Percentiles rank a stretch among this genome's conserved stretches.
These are phyloP conservation scores for Agrochola litura DNA, from an alignment of 2,888 invertebrate genomes.

Conservation along the genomic window DNA sequence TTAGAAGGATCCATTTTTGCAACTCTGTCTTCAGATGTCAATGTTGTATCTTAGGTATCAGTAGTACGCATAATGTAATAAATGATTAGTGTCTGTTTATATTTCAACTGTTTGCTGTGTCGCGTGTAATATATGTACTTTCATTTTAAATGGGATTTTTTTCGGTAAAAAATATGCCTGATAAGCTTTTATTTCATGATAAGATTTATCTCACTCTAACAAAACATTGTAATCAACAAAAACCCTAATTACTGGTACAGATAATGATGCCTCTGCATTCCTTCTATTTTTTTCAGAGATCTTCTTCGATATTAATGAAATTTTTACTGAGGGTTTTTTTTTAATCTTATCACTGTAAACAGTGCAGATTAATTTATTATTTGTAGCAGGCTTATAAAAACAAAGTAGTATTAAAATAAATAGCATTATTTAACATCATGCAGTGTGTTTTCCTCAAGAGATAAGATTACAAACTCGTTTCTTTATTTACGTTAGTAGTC, in stretches of 20 bases:
- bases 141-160: constrained; percentile 8
- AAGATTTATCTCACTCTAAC: constrained; percentile 7
- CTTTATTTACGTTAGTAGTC: background rate
- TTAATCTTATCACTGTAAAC: background rate
- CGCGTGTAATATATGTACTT: constrained; percentile 62
- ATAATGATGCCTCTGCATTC: background rate
- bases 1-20: constrained; percentile 45
- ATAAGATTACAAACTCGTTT: constrained; percentile 17
- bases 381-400: constrained; percentile 24
- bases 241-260: constrained; percentile 9
- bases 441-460: constrained; percentile 18
- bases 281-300: background rate
- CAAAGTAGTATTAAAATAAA: constrained; percentile 2
- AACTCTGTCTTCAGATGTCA: constrained; percentile 23
- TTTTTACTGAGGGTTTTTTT: background rate
- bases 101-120: constrained; percentile 51
- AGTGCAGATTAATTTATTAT: constrained; percentile 10
- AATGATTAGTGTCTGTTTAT: constrained; percentile 54
- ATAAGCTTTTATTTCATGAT: constrained; percentile 23
- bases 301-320: background rate
- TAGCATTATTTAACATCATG: background rate
- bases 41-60: constrained; percentile 32
- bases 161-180: constrained; percentile 7
- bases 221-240: background rate
- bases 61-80: constrained; percentile 58